Percentiles rank a stretch among this genome's conserved stretches.
phyloP scores from a whole-genome alignment of 2,113 vertebrate species.

The Zosterops pallidus region DNA sequence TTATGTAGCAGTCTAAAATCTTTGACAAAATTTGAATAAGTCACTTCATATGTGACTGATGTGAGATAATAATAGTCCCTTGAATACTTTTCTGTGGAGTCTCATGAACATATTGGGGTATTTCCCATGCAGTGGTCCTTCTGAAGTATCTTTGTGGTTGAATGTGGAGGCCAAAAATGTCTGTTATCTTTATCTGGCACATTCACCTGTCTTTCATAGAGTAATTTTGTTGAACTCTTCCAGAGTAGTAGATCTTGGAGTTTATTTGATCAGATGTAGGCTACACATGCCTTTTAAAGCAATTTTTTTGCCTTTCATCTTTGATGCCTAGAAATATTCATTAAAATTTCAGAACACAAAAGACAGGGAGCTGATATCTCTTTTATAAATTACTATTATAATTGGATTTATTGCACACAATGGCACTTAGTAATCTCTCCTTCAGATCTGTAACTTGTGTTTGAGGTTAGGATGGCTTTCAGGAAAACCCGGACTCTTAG shows the following conservation, averaged over 20 bases:
- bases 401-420: neutral
- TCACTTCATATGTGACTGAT: neutral
- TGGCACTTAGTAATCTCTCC: neutral
- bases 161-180: neutral
- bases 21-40: neutral
- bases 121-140: neutral
- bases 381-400: neutral
- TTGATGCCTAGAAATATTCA: neutral
- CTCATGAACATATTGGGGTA: neutral
- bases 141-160: neutral
- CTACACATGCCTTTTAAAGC: neutral
- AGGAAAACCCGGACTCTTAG: neutral
- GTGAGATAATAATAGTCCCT: neutral
- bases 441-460: neutral
- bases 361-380: neutral
- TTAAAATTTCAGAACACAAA: neutral
- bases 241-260: neutral
- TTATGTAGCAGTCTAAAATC: neutral
- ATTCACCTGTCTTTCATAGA: neutral
- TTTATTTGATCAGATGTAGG: neutral
- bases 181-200: neutral
- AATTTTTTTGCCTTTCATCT: neutral
- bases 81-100: neutral
- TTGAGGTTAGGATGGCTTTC: neutral
- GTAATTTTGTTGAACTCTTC: neutral